Evolutionary conservation across 2,113 vertebrate species (phyloP).

Genomic region (Sander vitreus): DNA sequence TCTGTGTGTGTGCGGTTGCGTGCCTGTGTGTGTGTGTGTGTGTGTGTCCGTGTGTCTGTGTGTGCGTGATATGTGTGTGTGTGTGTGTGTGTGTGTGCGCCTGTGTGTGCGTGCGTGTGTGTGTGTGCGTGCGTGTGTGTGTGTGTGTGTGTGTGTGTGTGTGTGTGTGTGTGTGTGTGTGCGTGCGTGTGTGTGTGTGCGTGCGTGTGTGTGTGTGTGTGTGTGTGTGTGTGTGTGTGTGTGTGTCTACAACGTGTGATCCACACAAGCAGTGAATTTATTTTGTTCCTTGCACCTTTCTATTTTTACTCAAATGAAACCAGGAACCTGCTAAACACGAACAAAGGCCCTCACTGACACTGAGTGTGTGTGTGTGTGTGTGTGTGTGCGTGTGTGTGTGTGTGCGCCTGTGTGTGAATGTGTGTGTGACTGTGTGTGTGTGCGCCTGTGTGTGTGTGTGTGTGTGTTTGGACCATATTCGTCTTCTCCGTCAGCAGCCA

Average conservation of each 20-base stretch:
- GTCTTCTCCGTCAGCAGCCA: slow-evolving; percentile 57
- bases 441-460: slow-evolving; percentile 19
- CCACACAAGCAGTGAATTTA: too few relatives aligned
- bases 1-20: slow-evolving; percentile 3
- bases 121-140: slow-evolving; percentile 23
- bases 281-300: too few relatives aligned
- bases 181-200: slow-evolving; percentile 12
- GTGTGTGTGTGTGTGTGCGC: too few relatives aligned
- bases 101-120: too few relatives aligned
- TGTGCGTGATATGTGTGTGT: too few relatives aligned
- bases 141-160: slow-evolving; percentile 18
- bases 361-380: background rate
- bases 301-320: too few relatives aligned
- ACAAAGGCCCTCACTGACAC: too few relatives aligned
- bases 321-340: too few relatives aligned
- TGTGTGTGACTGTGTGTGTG: background rate
- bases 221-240: too few relatives aligned
- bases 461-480: slow-evolving; percentile 33
- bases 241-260: too few relatives aligned
- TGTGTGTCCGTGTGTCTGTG: slow-evolving; percentile 19
- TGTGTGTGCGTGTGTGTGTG: slow-evolving; percentile 20
- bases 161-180: slow-evolving; percentile 21
- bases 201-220: too few relatives aligned
- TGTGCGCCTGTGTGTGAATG: background rate
- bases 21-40: slow-evolving; percentile 5